Evolutionary conservation across 1,140 invertebrate species (phyloP), one percentile per base, ranked within the genome.

Genomic region (Formica selysi): DNA sequence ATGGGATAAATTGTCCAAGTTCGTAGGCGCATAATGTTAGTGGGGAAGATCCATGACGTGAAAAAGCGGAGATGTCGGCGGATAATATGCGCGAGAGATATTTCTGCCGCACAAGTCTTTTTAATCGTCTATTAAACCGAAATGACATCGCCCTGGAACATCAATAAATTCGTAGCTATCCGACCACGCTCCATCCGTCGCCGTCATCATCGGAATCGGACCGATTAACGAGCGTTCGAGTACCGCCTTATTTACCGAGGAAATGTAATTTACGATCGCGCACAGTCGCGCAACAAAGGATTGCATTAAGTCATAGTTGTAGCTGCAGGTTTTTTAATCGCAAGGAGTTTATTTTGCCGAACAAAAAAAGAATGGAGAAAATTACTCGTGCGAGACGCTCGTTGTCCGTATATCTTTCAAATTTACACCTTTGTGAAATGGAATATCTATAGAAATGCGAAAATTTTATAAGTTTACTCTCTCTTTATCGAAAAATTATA

Each of bases 221-320:
- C 10, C 81, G 73, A 78, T 85, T 85, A 85, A 85, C 59, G 32
- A 16, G 3, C 13, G 16, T 44, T 67, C 11, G 61, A 41, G 64
- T 26, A 22, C 13, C 36, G 32, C 19, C 54, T 62, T 83, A 48
- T 83, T 83, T 74, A 64, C 22, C 44, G 74, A 85, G 61, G 11
- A 36, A 85, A 79, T 41, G 54, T 74, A 83, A 74, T 74, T 83
- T 61, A 36, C 38, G 54, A 74, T 62, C 38, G 54, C 68, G 68
- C 68, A 36, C 51, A 61, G 51, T 36, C 36, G 26, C 19, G 11
- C 38, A 73, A 81, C 79, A 81, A 73, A 61, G n/a, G 57, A 74
- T 83, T 83, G 54, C 68, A 74, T 74, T 48, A 74, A 83, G 79
- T 83, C 79, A 74, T 74, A 83, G 73, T 57, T 29, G 78, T 67